A percentile compares a stretch with the other conserved stretches of the same genome.
Conservation (phyloP, 2,888 invertebrate species). For the Sarcophaga caerulescens region DNA sequence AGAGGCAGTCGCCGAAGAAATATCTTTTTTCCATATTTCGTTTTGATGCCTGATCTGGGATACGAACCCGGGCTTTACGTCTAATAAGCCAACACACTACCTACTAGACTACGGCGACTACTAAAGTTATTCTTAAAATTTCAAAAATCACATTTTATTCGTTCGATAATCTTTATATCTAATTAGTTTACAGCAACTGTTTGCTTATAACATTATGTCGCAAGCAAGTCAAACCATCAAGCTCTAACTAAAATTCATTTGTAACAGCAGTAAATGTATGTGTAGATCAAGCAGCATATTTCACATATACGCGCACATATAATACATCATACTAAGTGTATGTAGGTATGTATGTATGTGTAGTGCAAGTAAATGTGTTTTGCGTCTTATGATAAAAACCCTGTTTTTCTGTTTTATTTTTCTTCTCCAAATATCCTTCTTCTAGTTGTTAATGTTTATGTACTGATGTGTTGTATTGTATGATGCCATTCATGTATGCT, state of each 20-base stretch:
- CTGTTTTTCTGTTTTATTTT: background rate
- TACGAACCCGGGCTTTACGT: too few relatives aligned
- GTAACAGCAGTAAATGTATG: constrained; percentile 14
- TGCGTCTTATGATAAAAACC: constrained; percentile 43
- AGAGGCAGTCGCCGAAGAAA: too few relatives aligned
- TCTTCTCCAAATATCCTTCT: constrained; percentile 32
- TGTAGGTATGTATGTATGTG: constrained; percentile 16
- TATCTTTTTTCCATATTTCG: too few relatives aligned
- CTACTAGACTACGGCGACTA: too few relatives aligned
- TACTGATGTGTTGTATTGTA: constrained; percentile 6
- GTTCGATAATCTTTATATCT: background rate
- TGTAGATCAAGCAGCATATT: background rate
- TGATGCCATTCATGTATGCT: background rate
- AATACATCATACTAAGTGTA: constrained; percentile 7
- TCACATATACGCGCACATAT: background rate
- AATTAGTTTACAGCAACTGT: background rate
- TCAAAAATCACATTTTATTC: background rate
- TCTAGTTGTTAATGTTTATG: constrained; percentile 10
- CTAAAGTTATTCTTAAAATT: too few relatives aligned
- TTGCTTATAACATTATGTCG: background rate
- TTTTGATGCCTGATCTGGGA: too few relatives aligned
- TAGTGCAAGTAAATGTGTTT: background rate
- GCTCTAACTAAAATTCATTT: constrained; percentile 16
- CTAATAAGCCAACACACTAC: too few relatives aligned
- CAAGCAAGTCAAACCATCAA: constrained; percentile 41